Base-by-base conservation (phyloP, 2,113 vertebrate genomes). In the Mastomys coucha region DNA sequence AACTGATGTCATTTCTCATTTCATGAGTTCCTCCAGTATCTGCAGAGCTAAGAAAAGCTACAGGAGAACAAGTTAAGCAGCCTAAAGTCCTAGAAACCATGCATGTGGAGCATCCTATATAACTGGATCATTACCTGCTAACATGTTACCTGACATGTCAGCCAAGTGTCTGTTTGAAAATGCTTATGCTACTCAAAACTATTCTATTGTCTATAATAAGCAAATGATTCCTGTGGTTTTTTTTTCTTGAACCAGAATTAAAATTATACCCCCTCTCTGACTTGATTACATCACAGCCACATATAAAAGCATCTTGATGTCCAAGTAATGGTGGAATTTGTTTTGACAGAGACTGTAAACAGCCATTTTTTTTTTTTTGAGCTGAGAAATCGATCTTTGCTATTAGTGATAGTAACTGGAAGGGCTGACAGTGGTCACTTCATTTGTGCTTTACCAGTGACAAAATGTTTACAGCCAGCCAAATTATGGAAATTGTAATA, bases 221-320 rank as follows among this genome's bases (percentile, higher is more conserved):
- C 60, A 84, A 92, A 95, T 86, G 91, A 80, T 8, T 75, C 77
- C 17, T 17, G 87, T 69, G 82, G 42, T 16, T 77, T 45, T 39
- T 45, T 19, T 60, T 45, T 5, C 88, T 67, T 70, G 70, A n/a
- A 0, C 49, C 42, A 96, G 72, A 89, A 93, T 95, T 76, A 80
- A 93, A 91, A 13, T 36, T 94, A 76, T 8, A 67, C 88, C 49
- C 45, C 92, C 7, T 97, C 69, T 93, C 85, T 97, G 0, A 78
- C 94, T 95, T 91, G 93, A 84, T 85, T 82, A 69, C 90, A 60
- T 87, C 75, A 94, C 2, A 19, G 20, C 36, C 91, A 95, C 49
- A 78, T 87, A 75, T 95, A 96, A 69, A 22, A 84, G 81, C 73
- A 49, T 87, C 76, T 73, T 94, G 33, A 73, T 93, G 75, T 95